phyloP scores from a whole-genome alignment of 2,797 vertebrate species.

The Pteropus rufus region DNA sequence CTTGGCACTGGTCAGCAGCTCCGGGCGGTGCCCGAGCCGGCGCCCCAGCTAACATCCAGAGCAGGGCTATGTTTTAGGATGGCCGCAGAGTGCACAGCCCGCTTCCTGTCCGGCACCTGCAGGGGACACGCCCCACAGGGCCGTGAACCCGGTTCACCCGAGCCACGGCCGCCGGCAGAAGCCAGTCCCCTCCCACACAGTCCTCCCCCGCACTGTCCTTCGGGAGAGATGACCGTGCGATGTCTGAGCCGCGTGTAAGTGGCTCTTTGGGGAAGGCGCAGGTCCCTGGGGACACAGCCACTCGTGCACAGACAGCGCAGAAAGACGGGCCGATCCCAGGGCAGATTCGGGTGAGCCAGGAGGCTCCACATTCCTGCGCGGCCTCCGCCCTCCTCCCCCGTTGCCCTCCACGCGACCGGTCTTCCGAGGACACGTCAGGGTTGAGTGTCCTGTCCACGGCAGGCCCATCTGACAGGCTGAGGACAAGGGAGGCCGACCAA shows the following conservation, averaged over 20 bases:
- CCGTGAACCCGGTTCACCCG: fast-evolving
- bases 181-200: too few species aligned
- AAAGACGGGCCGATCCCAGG: background rate
- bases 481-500: fast-evolving
- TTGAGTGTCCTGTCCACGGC: fast-evolving
- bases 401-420: fast-evolving
- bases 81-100: background rate
- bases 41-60: background rate
- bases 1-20: background rate
- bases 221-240: background rate
- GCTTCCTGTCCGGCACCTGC: background rate
- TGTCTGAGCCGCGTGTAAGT: too few species aligned
- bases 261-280: fast-evolving
- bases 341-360: background rate
- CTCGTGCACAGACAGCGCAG: background rate
- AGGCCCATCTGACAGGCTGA: background rate
- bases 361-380: fast-evolving
- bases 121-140: background rate
- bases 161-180: fast-evolving
- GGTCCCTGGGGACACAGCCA: background rate
- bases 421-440: background rate
- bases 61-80: too few species aligned
- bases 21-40: fast-evolving
- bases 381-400: background rate
- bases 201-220: background rate